Percentiles rank a stretch among this genome's conserved stretches.
Conservation (phyloP, 2,797 vertebrate species). For the Leptodactylus fallax region DNA sequence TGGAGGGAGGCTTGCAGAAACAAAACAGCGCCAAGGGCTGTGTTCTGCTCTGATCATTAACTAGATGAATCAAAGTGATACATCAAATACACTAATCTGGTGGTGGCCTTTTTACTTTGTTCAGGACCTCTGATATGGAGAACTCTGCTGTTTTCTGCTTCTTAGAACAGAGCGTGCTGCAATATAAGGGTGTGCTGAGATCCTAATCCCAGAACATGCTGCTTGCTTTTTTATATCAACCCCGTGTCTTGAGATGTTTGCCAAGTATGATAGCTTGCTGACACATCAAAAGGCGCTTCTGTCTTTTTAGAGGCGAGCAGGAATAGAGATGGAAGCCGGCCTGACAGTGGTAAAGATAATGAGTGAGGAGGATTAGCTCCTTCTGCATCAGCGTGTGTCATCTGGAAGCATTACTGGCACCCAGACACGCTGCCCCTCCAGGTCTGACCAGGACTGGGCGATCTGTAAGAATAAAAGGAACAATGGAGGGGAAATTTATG, state of each 20-base stretch:
- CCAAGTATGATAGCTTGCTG: conserved; percentile 45
- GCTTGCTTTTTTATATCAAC: neutral
- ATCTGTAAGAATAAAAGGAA: neutral
- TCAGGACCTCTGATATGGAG: conserved; percentile 31
- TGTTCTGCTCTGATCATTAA: conserved; percentile 79
- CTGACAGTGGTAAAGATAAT: conserved; percentile 46
- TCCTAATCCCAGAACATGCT: conserved; percentile 33
- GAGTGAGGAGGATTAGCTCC: conserved; percentile 26
- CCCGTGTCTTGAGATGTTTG: conserved; percentile 18
- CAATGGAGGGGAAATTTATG: too few species aligned
- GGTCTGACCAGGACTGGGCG: neutral
- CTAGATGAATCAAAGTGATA: conserved; percentile 79
- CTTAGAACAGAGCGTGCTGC: conserved; percentile 25
- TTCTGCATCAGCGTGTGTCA: conserved; percentile 9
- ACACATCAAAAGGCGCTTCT: conserved; percentile 51
- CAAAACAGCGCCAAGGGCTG: conserved; percentile 78
- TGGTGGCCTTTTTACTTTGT: conserved; percentile 60
- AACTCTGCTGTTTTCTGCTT: conserved; percentile 8
- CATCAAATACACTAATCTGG: conserved; percentile 80
- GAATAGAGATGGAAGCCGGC: conserved; percentile 33
- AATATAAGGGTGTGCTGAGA: conserved; percentile 42
- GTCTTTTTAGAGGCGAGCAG: conserved; percentile 29
- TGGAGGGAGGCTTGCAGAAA: conserved; percentile 78
- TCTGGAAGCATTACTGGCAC: neutral
- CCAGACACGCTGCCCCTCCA: neutral